phyloP scores from a whole-genome alignment of 2,888 invertebrate species.

The Bombylius major region DNA sequence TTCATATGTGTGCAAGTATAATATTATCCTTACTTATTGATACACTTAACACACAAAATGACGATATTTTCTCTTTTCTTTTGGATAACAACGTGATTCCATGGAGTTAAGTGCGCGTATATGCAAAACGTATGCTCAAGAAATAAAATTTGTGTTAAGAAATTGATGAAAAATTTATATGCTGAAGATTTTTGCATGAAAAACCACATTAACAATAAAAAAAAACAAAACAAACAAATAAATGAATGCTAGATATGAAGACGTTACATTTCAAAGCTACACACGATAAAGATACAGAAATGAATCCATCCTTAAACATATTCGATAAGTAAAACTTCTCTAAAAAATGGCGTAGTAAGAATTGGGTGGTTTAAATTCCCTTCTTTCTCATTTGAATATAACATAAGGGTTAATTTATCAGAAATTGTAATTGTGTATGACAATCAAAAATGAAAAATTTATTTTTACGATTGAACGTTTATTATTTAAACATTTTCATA shows the following conservation, averaged over 20 bases:
- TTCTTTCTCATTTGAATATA: neutral
- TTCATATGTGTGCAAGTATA: no score
- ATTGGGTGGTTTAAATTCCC: neutral
- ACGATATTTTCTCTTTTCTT: no score
- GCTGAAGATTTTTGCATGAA: conserved; percentile 14
- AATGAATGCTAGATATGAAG: no score
- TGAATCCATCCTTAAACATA: no score
- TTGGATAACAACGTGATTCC: no score
- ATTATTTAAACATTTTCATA: conserved; percentile 1
- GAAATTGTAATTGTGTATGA: conserved; percentile 14
- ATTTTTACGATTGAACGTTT: conserved; percentile 14
- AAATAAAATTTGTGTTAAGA: neutral
- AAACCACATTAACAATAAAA: neutral
- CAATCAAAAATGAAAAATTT: conserved; percentile 15
- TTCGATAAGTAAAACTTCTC: no score
- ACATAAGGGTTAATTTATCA: conserved; percentile 11
- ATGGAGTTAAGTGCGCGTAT: no score
- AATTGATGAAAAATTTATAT: conserved; percentile 16
- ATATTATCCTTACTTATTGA: no score
- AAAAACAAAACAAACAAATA: neutral
- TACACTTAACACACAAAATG: no score
- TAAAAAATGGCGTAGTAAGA: no score
- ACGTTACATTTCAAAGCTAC: neutral
- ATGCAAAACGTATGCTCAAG: no score
- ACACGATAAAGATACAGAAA: neutral